Percentiles rank a stretch among this genome's conserved stretches.
phyloP scores from a whole-genome alignment of 1,140 invertebrate species.

The Colletes latitarsis region DNA sequence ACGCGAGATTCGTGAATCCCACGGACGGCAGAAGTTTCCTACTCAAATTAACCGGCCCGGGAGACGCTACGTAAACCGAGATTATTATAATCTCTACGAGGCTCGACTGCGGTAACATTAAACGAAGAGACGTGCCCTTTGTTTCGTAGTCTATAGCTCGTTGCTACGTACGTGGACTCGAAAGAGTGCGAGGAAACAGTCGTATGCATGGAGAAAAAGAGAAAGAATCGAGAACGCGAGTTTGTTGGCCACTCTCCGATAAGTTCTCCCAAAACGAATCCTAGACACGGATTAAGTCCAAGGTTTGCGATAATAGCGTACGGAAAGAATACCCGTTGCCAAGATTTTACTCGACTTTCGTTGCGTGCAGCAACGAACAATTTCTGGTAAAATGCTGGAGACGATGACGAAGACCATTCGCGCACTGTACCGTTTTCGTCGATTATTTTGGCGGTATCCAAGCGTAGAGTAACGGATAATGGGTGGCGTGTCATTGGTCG shows the following conservation, averaged over 20 bases:
- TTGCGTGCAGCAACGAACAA: not conserved
- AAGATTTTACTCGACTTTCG: conserved; percentile 43
- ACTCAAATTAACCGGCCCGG: conserved; percentile 78
- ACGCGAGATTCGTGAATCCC: conserved; percentile 66
- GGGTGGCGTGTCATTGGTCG: conserved; percentile 25
- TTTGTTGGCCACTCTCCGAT: conserved; percentile 59
- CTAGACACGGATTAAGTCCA: conserved; percentile 55
- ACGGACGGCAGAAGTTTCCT: conserved; percentile 75
- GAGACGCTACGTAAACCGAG: conserved; percentile 79
- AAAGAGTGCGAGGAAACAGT: conserved; percentile 10
- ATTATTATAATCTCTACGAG: conserved; percentile 81
- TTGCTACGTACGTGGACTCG: conserved; percentile 20
- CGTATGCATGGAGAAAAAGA: not conserved
- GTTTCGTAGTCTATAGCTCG: conserved; percentile 47
- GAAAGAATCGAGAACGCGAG: conserved; percentile 35
- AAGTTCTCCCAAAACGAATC: conserved; percentile 46
- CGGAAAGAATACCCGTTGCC: conserved; percentile 46
- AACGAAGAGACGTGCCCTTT: conserved; percentile 78
- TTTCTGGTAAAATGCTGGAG: conserved; percentile 1
- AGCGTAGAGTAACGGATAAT: conserved; percentile 31
- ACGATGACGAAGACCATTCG: not conserved
- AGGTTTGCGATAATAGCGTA: conserved; percentile 59
- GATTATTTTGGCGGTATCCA: conserved; percentile 29
- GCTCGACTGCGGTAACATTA: conserved; percentile 80
- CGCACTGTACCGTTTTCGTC: conserved; percentile 2